Conservation (phyloP, 2,797 vertebrate genomes). For the Aldrovandia affinis region DNA sequence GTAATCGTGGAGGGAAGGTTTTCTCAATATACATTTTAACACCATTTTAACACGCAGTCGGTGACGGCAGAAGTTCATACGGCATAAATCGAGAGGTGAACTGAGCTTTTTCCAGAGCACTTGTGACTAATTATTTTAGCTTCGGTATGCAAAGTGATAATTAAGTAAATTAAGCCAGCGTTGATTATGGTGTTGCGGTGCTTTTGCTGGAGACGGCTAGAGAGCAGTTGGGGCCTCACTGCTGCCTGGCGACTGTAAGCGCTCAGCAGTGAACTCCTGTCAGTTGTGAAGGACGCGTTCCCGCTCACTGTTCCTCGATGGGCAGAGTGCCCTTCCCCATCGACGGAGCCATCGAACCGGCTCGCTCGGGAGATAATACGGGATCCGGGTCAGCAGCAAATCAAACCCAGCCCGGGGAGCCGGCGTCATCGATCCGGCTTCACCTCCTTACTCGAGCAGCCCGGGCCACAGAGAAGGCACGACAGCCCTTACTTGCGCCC, state of each 20-base stretch:
- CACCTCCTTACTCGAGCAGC: neutral
- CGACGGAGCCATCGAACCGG: neutral
- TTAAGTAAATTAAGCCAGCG: neutral
- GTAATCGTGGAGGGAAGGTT: neutral
- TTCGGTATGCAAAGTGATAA: neutral
- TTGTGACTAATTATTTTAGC: neutral
- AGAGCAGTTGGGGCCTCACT: neutral
- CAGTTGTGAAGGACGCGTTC: neutral
- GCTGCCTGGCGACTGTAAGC: neutral
- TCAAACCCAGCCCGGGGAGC: constrained; percentile 6
- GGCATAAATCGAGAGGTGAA: neutral
- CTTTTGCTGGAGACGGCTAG: neutral
- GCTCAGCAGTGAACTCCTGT: neutral
- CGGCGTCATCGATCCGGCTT: constrained; percentile 28
- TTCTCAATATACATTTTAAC: neutral
- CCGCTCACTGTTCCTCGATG: neutral
- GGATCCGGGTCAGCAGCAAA: neutral
- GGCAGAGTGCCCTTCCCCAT: neutral
- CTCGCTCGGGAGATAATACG: neutral
- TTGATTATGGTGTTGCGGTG: neutral
- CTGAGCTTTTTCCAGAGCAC: neutral
- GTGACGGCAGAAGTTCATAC: neutral
- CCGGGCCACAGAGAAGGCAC: neutral
- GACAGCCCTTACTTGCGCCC: constrained; percentile 3
- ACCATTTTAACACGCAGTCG: neutral